A percentile compares a stretch with the other conserved stretches of the same genome.
These are phyloP conservation scores for Drosophila serrata DNA, from an alignment of 1,140 invertebrate genomes.

Conservation along the genomic window DNA sequence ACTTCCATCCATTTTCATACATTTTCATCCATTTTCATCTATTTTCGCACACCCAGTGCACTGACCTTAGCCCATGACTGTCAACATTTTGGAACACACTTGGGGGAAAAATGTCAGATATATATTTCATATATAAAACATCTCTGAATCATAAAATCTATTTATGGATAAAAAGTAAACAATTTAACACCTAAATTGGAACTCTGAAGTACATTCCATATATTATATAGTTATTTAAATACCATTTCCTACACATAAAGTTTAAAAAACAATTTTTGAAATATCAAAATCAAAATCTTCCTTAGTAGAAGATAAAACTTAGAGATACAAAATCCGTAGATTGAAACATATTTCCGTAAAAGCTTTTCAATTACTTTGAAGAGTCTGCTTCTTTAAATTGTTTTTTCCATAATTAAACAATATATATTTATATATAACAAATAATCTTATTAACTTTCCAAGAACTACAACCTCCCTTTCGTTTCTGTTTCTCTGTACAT, in stretches of 20 bases:
- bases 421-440: background rate
- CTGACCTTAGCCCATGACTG: conserved; percentile 78
- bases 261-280: background rate
- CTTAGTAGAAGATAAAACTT: background rate
- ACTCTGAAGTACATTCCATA: background rate
- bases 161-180: background rate
- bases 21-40: conserved; percentile 32
- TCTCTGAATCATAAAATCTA: background rate
- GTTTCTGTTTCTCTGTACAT: conserved; percentile 11
- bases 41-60: conserved; percentile 57
- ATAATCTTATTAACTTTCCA: background rate
- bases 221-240: background rate
- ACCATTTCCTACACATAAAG: background rate
- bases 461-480: background rate
- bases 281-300: background rate
- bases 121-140: background rate
- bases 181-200: background rate
- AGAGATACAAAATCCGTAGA: background rate
- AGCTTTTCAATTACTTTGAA: background rate
- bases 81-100: conserved; percentile 41
- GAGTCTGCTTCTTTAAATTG: background rate
- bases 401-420: background rate
- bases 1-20: conserved; percentile 12
- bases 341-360: too few relatives aligned
- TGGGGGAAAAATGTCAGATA: background rate